Base-by-base conservation (phyloP, 2,113 vertebrate species). In the Nyctereutes procyonoides region DNA sequence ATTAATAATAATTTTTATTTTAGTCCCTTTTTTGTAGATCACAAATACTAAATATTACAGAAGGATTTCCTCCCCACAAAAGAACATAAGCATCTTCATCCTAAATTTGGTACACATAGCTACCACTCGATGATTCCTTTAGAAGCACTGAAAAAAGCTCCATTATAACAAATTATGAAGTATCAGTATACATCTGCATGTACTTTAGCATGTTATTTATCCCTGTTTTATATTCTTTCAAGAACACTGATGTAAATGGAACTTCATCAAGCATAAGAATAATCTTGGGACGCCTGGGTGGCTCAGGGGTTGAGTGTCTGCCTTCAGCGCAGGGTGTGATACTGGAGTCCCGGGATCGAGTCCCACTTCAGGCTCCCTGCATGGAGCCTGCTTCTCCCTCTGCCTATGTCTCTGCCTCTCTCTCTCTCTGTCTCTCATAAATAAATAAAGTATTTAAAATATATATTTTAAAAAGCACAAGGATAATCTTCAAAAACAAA, bases 191-290 rank as follows among this genome's bases (percentile, higher is more conserved):
- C 71, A 83, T 79, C 69, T 38, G 6, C 10, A 4, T 85, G 3
- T 43, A 53, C 12, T 97, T 28, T 38, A 88, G 16, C 2, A 79
- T 82, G 35, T 58, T 13, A 88, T 65, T 94, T 94, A 77, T 81
- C 12, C 19, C 65, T 90, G 8, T 53, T 85, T 93, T 90, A 96
- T 85, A 88, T 96, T 91, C 35, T 73, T 90, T 85, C 14, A 95
- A 92, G 48, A 17, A 30, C 4, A 60, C 20, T 94, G 12, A 56
- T 74, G 14, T 63, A 87, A 87, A 62, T 74, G 20, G 19, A 62
- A 83, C 7, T 4, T 93, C 94, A 74, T 55, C 9, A 80, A 96
- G 26, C 1, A 80, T 1, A 85, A 95, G 17, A 95, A 48, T 53
- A 73, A n/a, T 14, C 38, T 87, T 43, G 43, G 43, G 43, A 43